These are phyloP conservation scores for Calephelis perditalis DNA, from an alignment of 2,888 invertebrate species.

Conservation along the genomic window DNA sequence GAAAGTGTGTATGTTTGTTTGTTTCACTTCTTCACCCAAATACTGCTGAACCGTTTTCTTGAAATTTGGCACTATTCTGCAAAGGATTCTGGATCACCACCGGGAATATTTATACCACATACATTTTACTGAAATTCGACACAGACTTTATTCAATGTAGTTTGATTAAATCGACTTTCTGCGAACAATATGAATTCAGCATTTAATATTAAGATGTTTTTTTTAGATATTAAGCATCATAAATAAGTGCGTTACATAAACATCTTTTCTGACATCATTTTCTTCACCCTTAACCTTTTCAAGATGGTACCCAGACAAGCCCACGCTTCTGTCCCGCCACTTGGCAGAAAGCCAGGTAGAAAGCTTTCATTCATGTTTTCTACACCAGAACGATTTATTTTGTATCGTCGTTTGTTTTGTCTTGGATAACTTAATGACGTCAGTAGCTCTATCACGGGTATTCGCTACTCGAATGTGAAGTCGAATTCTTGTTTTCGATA, in stretches of 20 bases:
- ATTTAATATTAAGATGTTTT: neutral
- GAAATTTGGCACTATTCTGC: no score
- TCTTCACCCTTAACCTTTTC: constrained; percentile 63
- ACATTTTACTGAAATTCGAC: neutral
- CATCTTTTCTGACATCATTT: constrained; percentile 49
- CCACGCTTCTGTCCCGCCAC: constrained; percentile 41
- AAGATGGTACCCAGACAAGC: constrained; percentile 30
- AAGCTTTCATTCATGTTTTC: constrained; percentile 43
- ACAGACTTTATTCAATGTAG: neutral
- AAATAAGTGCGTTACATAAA: constrained; percentile 31
- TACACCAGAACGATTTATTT: constrained; percentile 29
- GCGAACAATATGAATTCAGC: neutral
- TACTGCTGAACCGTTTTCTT: no score
- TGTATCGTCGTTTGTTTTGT: constrained; percentile 25
- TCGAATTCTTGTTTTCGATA: no score
- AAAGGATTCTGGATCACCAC: no score
- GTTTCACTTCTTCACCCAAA: no score
- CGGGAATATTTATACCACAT: no score
- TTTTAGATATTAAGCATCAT: constrained; percentile 3
- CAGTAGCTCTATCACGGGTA: neutral
- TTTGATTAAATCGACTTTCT: neutral
- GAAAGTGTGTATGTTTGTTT: no score
- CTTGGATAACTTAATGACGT: constrained; percentile 9
- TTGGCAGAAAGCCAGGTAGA: constrained; percentile 50
- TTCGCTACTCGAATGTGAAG: no score